These are phyloP conservation scores for Lasioglossum zephyrum DNA, from an alignment of 2,888 invertebrate genomes.

Conservation along the genomic window DNA sequence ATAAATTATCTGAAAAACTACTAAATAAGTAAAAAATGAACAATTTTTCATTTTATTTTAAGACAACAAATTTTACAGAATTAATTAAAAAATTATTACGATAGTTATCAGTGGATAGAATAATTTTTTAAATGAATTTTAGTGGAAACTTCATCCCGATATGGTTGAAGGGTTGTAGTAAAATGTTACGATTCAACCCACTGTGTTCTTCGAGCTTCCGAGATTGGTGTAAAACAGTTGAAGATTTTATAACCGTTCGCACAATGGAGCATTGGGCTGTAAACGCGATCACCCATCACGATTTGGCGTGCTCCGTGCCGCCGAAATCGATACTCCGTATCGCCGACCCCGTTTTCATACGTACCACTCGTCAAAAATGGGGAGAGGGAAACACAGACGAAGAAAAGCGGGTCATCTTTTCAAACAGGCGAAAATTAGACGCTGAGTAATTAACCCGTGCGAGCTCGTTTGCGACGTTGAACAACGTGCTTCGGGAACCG, in stretches of 20 bases:
- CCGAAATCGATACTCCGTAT: slow-evolving; percentile 63
- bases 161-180: too few relatives aligned
- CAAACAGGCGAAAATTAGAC: slow-evolving; percentile 49
- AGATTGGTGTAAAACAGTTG: neutral
- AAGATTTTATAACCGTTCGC: neutral
- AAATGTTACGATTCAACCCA: too few relatives aligned
- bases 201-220: too few relatives aligned
- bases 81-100: too few relatives aligned
- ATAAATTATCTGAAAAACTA: too few relatives aligned
- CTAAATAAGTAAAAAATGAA: too few relatives aligned
- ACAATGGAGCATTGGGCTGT: neutral
- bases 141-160: too few relatives aligned
- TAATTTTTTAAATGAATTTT: too few relatives aligned
- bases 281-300: slow-evolving; percentile 48
- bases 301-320: slow-evolving; percentile 36
- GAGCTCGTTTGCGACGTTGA: slow-evolving; percentile 37
- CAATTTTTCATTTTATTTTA: too few relatives aligned
- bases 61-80: too few relatives aligned
- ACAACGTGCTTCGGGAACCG: neutral
- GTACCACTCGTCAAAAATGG: slow-evolving; percentile 19
- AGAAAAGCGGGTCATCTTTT: slow-evolving; percentile 63
- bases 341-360: slow-evolving; percentile 57
- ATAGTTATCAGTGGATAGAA: too few relatives aligned
- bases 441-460: slow-evolving; percentile 53
- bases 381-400: slow-evolving; percentile 5